Evolutionary conservation across 2,113 vertebrate species (phyloP).

Genomic region (Bolborhynchus lineola): DNA sequence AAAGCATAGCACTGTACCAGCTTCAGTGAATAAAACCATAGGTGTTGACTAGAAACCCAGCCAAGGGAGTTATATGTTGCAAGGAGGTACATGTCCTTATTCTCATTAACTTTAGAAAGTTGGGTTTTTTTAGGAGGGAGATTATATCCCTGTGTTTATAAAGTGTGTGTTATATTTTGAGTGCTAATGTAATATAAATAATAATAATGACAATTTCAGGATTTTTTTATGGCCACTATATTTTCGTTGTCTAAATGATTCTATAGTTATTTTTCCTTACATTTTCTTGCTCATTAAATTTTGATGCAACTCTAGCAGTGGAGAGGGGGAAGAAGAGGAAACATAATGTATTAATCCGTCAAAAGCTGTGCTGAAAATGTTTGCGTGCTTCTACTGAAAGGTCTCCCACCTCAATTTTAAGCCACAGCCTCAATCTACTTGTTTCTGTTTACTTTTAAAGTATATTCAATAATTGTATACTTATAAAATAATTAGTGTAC

Average conservation of each 20-base stretch:
- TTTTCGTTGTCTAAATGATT: neutral
- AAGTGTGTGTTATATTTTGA: neutral
- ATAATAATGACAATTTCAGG: neutral
- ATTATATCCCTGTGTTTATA: neutral
- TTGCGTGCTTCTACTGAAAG: neutral
- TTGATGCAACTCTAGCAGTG: neutral
- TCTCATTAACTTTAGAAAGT: neutral
- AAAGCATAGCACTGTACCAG: neutral
- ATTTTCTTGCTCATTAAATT: neutral
- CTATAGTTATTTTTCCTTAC: neutral
- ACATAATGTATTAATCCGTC: neutral
- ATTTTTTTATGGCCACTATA: neutral
- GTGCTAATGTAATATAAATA: neutral
- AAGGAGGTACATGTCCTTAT: neutral
- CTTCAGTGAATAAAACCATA: neutral
- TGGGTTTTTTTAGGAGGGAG: neutral
- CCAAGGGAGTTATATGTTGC: neutral
- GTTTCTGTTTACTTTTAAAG: slow-evolving; percentile 49
- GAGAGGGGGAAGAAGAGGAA: neutral
- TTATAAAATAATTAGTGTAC: slow-evolving; percentile 58
- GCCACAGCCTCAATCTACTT: neutral
- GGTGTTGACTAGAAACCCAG: neutral
- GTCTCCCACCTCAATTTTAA: slow-evolving; percentile 16
- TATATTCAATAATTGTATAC: slow-evolving; percentile 46
- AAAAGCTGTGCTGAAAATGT: neutral